Evolutionary conservation across 2,113 vertebrate genomes (phyloP).

Genomic region (Thunnus maccoyii): DNA sequence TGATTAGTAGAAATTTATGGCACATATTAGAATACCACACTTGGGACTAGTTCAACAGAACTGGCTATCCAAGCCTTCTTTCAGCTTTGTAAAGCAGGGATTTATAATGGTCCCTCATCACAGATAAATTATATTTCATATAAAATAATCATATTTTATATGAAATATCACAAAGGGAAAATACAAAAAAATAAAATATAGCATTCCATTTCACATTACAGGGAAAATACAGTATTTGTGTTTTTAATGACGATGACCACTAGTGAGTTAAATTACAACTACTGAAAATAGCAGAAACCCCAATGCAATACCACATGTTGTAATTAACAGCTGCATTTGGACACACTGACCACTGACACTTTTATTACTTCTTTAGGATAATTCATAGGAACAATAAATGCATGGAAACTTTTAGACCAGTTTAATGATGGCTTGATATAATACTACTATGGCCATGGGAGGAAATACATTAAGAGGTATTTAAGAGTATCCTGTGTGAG

Average conservation of each 20-base stretch:
- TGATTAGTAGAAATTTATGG: slow-evolving; percentile 49
- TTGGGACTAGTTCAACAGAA: slow-evolving; percentile 57
- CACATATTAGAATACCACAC: slow-evolving; percentile 46
- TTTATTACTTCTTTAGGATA: slow-evolving; percentile 2
- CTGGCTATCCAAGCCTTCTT: slow-evolving; percentile 33
- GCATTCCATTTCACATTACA: slow-evolving; percentile 44
- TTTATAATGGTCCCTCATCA: slow-evolving; percentile 60
- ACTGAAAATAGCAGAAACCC: not conserved
- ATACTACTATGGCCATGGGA: not conserved
- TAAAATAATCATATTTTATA: no score
- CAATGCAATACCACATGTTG: not conserved
- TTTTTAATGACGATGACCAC: slow-evolving; percentile 39
- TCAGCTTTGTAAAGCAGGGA: slow-evolving; percentile 42
- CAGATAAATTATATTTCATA: slow-evolving; percentile 41
- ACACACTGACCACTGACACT: not conserved
- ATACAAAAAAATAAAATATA: slow-evolving; percentile 41
- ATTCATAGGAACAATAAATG: not conserved
- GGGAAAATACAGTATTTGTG: slow-evolving; percentile 34
- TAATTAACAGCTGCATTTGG: not conserved
- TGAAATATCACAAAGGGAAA: slow-evolving; percentile 50
- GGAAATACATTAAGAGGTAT: slow-evolving; percentile 6
- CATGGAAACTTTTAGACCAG: not conserved
- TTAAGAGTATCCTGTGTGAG: not conserved
- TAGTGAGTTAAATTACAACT: slow-evolving; percentile 29
- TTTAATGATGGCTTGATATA: slow-evolving; percentile 1